phyloP scores from a whole-genome alignment of 2,113 vertebrate genomes.

The Steatornis caripensis region DNA sequence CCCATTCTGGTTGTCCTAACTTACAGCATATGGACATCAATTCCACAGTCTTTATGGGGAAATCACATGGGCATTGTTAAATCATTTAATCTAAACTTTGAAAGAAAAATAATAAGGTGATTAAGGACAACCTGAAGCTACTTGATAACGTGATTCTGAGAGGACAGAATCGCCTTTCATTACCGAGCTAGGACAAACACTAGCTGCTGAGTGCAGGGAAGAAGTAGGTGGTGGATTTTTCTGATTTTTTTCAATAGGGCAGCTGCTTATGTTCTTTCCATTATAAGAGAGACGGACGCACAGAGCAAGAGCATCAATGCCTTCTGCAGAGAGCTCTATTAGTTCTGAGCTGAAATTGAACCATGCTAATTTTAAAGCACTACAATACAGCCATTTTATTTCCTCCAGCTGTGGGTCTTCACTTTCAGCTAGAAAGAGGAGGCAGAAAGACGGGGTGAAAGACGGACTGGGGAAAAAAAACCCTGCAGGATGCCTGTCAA shows the following conservation, averaged over 20 bases:
- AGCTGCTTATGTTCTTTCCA: conserved; percentile 36
- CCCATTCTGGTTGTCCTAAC: conserved; percentile 47
- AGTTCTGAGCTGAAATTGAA: conserved; percentile 53
- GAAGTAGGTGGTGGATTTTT: background rate
- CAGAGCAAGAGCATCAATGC: conserved; percentile 10
- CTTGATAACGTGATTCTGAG: conserved; percentile 54
- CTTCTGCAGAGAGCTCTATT: background rate
- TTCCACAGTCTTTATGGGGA: conserved; percentile 42
- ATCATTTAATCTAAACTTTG: conserved; percentile 62
- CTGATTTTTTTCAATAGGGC: background rate
- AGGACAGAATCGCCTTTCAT: conserved; percentile 28
- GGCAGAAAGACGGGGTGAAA: background rate
- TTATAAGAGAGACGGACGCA: conserved; percentile 10
- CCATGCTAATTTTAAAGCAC: conserved; percentile 58
- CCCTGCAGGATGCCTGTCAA: conserved; percentile 18
- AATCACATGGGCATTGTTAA: conserved; percentile 53
- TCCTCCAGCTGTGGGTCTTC: conserved; percentile 64
- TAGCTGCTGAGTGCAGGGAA: background rate
- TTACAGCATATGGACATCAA: conserved; percentile 53
- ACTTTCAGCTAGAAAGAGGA: conserved; percentile 29
- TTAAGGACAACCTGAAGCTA: conserved; percentile 64
- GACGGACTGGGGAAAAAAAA: conserved; percentile 35
- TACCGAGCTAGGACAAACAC: background rate
- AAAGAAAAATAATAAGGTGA: conserved; percentile 63
- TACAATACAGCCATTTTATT: conserved; percentile 63